Conservation (phyloP, 2,888 invertebrate genomes). For the Anoplius nigerrimus region DNA sequence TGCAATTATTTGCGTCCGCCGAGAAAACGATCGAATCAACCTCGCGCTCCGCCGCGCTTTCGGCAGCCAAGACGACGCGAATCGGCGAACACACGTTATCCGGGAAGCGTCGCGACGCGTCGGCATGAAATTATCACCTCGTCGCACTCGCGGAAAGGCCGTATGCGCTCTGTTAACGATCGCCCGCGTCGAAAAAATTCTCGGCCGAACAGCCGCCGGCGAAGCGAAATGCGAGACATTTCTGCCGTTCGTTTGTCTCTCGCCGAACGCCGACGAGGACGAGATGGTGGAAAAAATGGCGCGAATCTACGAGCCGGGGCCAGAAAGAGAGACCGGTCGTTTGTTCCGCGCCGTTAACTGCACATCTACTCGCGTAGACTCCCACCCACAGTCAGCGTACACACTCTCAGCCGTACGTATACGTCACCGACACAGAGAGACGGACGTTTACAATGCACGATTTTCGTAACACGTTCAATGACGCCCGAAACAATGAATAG, state of each 20-base stretch:
- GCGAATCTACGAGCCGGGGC: not conserved
- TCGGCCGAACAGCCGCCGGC: constrained; percentile 8
- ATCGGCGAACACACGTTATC: no score
- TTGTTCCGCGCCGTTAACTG: constrained; percentile 49
- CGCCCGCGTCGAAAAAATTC: constrained; percentile 19
- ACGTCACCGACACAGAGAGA: no score
- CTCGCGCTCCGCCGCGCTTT: no score
- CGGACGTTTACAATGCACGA: no score
- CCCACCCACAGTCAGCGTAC: no score
- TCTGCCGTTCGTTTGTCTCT: constrained; percentile 18
- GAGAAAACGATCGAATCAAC: no score
- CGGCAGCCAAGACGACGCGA: no score
- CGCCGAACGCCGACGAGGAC: not conserved
- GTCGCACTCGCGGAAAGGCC: not conserved
- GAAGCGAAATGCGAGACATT: constrained; percentile 21
- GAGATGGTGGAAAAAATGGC: not conserved
- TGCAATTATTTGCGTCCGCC: no score
- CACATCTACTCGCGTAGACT: constrained; percentile 26
- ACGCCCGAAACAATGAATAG: constrained; percentile 47
- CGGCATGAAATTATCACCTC: constrained; percentile 5
- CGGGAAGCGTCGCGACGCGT: no score
- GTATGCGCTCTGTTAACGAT: constrained; percentile 19
- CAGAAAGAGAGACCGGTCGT: constrained; percentile 18
- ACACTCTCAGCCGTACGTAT: constrained; percentile 9
- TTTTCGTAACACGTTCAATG: constrained; percentile 41